These are phyloP conservation scores for Seira musarum DNA, from an alignment of 2,888 invertebrate species.

Conservation along the genomic window DNA sequence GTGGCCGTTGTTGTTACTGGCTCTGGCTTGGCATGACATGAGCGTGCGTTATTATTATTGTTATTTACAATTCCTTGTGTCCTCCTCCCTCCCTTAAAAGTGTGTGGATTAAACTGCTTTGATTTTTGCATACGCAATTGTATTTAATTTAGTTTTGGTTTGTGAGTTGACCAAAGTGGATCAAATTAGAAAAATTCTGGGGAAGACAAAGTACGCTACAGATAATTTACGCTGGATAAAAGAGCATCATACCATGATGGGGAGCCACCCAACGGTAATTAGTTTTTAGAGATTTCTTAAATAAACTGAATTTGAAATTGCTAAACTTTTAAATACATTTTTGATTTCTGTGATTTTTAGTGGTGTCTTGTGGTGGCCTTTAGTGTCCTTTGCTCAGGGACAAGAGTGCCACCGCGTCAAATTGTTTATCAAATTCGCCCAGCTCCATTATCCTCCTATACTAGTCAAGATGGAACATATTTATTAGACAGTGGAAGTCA, in stretches of 20 bases:
- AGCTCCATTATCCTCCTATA: constrained; percentile 36
- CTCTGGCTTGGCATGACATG: too few relatives aligned
- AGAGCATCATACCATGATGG: constrained; percentile 9
- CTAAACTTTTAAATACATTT: too few relatives aligned
- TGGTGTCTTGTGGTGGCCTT: constrained; percentile 53
- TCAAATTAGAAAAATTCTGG: neutral
- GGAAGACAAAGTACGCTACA: too few relatives aligned
- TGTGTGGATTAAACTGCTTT: neutral
- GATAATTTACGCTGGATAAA: too few relatives aligned
- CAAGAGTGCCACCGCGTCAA: constrained; percentile 47
- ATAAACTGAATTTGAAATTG: too few relatives aligned
- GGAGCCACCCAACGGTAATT: constrained; percentile 50
- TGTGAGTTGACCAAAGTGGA: constrained; percentile 34
- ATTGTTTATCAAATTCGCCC: constrained; percentile 49
- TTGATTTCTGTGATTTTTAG: constrained; percentile 46
- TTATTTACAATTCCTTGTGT: too few relatives aligned
- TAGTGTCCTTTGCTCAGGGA: constrained; percentile 32
- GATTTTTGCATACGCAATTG: neutral
- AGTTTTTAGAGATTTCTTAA: neutral
- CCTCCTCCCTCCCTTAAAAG: too few relatives aligned
- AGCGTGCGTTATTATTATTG: too few relatives aligned
- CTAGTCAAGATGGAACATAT: constrained; percentile 38
- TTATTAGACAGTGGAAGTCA: constrained; percentile 39
- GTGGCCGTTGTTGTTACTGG: too few relatives aligned
- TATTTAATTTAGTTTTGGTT: constrained; percentile 29